phyloP scores from a whole-genome alignment of 2,113 vertebrate genomes.

The Ciconia boyciana region DNA sequence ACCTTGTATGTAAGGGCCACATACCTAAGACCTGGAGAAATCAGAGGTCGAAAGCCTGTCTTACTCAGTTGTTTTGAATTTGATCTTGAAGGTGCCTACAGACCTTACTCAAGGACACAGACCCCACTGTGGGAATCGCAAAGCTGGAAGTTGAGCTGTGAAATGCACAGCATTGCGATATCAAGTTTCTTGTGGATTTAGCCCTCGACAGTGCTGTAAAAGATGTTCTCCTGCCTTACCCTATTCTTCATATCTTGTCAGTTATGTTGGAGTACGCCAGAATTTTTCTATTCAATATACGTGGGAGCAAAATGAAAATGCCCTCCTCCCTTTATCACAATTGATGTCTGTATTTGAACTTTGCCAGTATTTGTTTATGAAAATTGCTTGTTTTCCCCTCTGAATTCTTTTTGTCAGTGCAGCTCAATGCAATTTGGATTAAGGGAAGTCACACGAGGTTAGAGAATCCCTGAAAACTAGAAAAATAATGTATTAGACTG shows the following conservation, averaged over 20 bases:
- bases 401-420: neutral
- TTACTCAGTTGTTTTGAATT: neutral
- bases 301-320: neutral
- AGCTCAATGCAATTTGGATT: neutral
- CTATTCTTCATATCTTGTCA: neutral
- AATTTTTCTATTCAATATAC: neutral
- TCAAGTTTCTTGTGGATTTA: neutral
- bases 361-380: neutral
- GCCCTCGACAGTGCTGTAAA: neutral
- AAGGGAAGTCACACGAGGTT: neutral
- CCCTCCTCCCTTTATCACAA: neutral
- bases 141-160: neutral
- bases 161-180: neutral
- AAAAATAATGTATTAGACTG: neutral
- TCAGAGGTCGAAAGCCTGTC: neutral
- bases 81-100: neutral
- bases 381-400: neutral
- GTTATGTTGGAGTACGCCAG: neutral
- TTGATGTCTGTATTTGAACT: neutral
- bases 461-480: neutral
- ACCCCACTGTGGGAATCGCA: neutral
- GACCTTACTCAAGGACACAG: neutral
- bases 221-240: neutral
- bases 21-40: neutral
- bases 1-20: accelerated